phyloP scores from a whole-genome alignment of 2,113 vertebrate genomes.

The Gobiocypris rarus region DNA sequence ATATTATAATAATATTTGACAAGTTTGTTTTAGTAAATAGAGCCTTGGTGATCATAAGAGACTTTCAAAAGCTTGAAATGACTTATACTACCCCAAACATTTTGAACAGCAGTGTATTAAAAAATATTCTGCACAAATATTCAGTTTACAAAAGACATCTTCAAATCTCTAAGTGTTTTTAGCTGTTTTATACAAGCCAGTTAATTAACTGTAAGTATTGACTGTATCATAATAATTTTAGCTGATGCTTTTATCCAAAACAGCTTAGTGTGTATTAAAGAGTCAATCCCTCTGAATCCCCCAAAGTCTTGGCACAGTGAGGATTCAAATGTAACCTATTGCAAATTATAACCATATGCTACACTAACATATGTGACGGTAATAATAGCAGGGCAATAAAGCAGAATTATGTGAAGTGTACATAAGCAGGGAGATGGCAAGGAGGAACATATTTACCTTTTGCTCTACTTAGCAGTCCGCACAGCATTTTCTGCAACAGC shows the following conservation, averaged over 20 bases:
- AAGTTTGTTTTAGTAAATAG: too few species aligned
- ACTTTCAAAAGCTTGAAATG: too few species aligned
- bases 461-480: background rate
- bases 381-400: background rate
- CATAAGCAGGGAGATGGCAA: background rate
- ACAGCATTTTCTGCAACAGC: background rate
- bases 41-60: too few species aligned
- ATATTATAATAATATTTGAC: background rate
- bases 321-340: background rate
- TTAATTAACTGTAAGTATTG: too few species aligned
- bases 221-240: too few species aligned
- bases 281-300: background rate
- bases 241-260: too few species aligned
- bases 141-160: too few species aligned
- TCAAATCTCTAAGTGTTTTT: too few species aligned
- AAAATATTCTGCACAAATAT: too few species aligned
- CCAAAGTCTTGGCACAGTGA: background rate
- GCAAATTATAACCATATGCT: background rate
- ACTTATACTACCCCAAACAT: too few species aligned
- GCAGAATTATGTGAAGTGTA: background rate
- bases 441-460: conserved; percentile 4
- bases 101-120: too few species aligned
- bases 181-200: too few species aligned
- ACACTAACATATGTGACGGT: background rate
- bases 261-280: background rate